A percentile compares a stretch with the other conserved stretches of the same genome.
Conservation (phyloP, 2,888 invertebrate genomes). For the Melanostoma scalare region DNA sequence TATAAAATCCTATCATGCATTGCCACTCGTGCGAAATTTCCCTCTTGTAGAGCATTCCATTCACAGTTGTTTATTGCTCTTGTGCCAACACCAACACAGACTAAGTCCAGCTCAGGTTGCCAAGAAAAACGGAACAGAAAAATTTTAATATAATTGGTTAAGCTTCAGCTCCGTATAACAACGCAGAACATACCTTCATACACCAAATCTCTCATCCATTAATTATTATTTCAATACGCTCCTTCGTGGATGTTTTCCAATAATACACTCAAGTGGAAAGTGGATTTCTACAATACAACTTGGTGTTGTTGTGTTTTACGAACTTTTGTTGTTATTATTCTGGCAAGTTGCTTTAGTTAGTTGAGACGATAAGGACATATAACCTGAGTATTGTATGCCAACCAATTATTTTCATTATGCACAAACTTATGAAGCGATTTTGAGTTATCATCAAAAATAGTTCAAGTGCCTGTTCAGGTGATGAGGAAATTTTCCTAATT, state of each 20-base stretch:
- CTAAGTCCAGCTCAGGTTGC: slow-evolving; percentile 19
- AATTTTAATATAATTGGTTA: slow-evolving; percentile 29
- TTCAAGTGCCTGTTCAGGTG: slow-evolving; percentile 17
- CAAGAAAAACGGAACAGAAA: slow-evolving; percentile 24
- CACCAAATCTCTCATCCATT: slow-evolving; percentile 1
- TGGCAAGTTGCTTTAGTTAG: slow-evolving; percentile 7
- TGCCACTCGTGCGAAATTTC: neutral
- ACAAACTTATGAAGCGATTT: neutral
- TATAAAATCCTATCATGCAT: neutral
- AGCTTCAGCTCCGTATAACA: slow-evolving; percentile 6
- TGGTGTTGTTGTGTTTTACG: slow-evolving; percentile 1
- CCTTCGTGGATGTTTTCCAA: slow-evolving; percentile 29
- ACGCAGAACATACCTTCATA: neutral
- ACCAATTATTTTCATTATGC: slow-evolving; percentile 24
- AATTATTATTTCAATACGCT: slow-evolving; percentile 38
- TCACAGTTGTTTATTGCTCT: slow-evolving; percentile 15
- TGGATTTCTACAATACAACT: neutral
- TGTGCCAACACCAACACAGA: slow-evolving; percentile 18
- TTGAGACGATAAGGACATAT: neutral
- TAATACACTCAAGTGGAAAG: slow-evolving; percentile 21
- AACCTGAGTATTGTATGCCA: neutral
- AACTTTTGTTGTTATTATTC: slow-evolving; percentile 5
- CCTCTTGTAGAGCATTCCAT: neutral
- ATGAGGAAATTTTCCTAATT: slow-evolving; percentile 36
- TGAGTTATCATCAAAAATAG: slow-evolving; percentile 21